Conservation (phyloP, 2,113 vertebrate genomes). For the Daphoenositta chrysoptera region DNA sequence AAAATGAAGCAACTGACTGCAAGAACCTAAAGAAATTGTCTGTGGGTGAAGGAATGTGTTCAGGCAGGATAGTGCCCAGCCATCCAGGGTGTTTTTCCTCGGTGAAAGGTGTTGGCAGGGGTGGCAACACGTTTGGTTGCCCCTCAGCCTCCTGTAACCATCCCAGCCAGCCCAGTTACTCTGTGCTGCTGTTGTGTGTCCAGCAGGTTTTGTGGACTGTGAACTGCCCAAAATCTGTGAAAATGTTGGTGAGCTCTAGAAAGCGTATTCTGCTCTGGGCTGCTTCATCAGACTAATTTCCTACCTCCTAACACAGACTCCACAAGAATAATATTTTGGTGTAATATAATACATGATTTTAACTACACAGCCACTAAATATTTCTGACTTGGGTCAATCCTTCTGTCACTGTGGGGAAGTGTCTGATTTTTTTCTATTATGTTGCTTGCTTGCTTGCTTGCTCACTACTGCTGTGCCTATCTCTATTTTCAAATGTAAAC, state of each 20-base stretch:
- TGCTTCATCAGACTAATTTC: neutral
- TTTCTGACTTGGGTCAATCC: neutral
- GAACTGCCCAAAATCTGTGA: neutral
- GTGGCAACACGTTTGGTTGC: neutral
- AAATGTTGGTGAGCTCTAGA: neutral
- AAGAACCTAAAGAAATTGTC: neutral
- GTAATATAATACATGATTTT: neutral
- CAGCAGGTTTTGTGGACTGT: neutral
- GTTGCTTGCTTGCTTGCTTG: neutral
- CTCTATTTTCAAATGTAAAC: conserved; percentile 4
- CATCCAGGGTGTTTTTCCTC: neutral
- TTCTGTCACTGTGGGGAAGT: neutral
- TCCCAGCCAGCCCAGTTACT: neutral
- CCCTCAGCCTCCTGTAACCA: neutral
- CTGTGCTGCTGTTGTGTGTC: neutral
- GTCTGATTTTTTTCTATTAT: neutral
- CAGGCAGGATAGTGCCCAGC: neutral
- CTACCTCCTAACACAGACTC: neutral
- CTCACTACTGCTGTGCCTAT: neutral
- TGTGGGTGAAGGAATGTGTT: neutral
- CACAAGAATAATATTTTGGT: neutral
- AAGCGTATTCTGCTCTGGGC: neutral
- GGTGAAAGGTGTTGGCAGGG: neutral
- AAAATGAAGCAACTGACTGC: neutral
- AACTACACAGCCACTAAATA: neutral